Evolutionary conservation across 2,888 invertebrate species (phyloP).

Genomic region (Agriopis aurantiaria): DNA sequence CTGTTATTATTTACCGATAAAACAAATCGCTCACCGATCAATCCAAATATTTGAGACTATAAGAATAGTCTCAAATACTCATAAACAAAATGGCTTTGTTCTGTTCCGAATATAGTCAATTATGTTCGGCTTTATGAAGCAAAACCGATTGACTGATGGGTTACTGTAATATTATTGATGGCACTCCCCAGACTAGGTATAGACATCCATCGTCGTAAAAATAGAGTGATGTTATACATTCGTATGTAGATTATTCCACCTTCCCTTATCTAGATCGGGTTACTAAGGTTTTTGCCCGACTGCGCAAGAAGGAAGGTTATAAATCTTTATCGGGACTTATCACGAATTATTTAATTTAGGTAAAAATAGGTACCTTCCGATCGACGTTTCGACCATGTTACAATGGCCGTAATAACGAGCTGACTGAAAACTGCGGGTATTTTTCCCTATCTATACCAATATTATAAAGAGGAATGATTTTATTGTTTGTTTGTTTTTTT

Average conservation of each 20-base stretch:
- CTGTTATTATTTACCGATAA: not conserved
- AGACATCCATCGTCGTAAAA: conserved; percentile 3
- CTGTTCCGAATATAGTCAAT: conserved; percentile 13
- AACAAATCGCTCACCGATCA: not conserved
- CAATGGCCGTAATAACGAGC: too few relatives aligned
- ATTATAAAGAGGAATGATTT: too few relatives aligned
- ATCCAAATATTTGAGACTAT: too few relatives aligned
- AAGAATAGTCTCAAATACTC: not conserved
- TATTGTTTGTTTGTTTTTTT: too few relatives aligned
- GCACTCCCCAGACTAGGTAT: conserved; percentile 6
- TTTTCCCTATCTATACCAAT: too few relatives aligned
- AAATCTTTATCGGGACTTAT: too few relatives aligned
- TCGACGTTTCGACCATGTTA: too few relatives aligned
- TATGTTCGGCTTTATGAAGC: conserved; percentile 24
- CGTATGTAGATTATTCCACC: not conserved
- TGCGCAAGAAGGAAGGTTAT: too few relatives aligned
- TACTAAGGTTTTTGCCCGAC: not conserved
- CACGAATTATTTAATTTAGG: too few relatives aligned
- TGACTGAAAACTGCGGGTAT: too few relatives aligned
- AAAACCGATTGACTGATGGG: conserved; percentile 22
- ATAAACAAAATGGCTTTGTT: conserved; percentile 14
- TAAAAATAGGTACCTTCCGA: too few relatives aligned
- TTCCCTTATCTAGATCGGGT: not conserved
- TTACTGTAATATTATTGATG: conserved; percentile 18
- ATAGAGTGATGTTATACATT: not conserved